A percentile compares a stretch with the other conserved stretches of the same genome.
phyloP scores from a whole-genome alignment of 2,888 invertebrate genomes.

The Xylota segnis region DNA sequence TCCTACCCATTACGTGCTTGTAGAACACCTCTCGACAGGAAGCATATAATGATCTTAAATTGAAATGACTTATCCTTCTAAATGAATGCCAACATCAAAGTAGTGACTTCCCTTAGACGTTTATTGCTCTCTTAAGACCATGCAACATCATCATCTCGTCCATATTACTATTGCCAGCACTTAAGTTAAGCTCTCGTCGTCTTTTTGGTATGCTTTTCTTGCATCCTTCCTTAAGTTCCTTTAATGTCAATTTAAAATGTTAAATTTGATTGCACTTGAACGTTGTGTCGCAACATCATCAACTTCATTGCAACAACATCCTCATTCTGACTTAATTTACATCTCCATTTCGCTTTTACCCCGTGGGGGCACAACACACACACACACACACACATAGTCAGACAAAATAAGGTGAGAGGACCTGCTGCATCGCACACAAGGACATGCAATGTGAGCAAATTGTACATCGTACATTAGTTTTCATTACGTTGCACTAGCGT shows the following conservation, averaged over 20 bases:
- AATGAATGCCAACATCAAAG: constrained; percentile 63
- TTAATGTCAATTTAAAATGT: constrained; percentile 75
- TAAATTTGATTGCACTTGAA: constrained; percentile 77
- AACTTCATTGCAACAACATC: constrained; percentile 75
- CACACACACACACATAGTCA: background rate
- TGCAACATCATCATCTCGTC: constrained; percentile 38
- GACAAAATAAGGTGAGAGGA: background rate
- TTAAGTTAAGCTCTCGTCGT: constrained; percentile 61
- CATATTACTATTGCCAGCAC: constrained; percentile 68
- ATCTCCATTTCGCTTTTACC: constrained; percentile 48
- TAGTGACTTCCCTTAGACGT: constrained; percentile 12
- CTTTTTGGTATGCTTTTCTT: constrained; percentile 9
- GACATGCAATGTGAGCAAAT: constrained; percentile 73
- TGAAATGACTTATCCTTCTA: constrained; percentile 43
- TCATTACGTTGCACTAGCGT: constrained; percentile 74
- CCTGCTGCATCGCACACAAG: constrained; percentile 69
- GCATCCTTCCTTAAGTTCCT: constrained; percentile 62
- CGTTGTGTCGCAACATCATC: constrained; percentile 76
- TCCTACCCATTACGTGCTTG: background rate
- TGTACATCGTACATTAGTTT: constrained; percentile 76
- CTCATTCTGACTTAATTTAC: constrained; percentile 76
- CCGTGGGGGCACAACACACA: background rate
- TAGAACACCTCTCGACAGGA: background rate
- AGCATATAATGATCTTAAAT: constrained; percentile 29
- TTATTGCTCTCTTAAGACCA: constrained; percentile 12